phyloP scores from a whole-genome alignment of 2,113 vertebrate species.

The Hoplias malabaricus region DNA sequence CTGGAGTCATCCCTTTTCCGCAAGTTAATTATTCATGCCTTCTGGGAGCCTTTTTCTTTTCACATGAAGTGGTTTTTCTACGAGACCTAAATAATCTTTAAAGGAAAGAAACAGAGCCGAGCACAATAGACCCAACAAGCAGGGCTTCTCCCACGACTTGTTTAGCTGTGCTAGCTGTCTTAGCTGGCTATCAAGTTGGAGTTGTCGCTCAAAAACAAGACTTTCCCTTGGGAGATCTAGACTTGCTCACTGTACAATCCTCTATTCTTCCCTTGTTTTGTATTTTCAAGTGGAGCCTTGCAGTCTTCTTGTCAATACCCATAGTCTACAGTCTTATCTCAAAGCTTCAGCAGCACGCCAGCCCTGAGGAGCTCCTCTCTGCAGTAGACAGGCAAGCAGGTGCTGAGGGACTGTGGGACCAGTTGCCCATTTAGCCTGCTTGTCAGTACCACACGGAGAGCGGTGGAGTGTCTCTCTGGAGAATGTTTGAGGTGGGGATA shows the following conservation, averaged over 20 bases:
- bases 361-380: slow-evolving; percentile 25
- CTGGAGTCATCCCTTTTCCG: slow-evolving; percentile 22
- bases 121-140: slow-evolving; percentile 13
- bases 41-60: slow-evolving; percentile 28
- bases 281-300: neutral
- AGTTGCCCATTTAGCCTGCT: slow-evolving; percentile 5
- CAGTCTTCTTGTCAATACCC: slow-evolving; percentile 9
- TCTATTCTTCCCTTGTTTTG: neutral
- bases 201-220: slow-evolving; percentile 53
- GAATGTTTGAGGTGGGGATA: neutral
- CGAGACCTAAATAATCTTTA: slow-evolving; percentile 27
- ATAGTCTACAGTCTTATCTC: slow-evolving; percentile 23
- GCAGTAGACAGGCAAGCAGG: slow-evolving; percentile 15
- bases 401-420: slow-evolving; percentile 21
- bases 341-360: slow-evolving; percentile 9
- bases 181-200: slow-evolving; percentile 63
- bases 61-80: slow-evolving; percentile 25
- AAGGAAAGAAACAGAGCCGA: slow-evolving; percentile 9
- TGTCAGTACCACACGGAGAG: slow-evolving; percentile 26
- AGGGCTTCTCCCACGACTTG: neutral
- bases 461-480: slow-evolving; percentile 21
- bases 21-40: slow-evolving; percentile 47
- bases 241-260: neutral
- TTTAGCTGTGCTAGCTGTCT: slow-evolving; percentile 62
- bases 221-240: neutral